These are phyloP conservation scores for Pantelozetes paolii DNA, from an alignment of 2,888 invertebrate species.

Conservation along the genomic window DNA sequence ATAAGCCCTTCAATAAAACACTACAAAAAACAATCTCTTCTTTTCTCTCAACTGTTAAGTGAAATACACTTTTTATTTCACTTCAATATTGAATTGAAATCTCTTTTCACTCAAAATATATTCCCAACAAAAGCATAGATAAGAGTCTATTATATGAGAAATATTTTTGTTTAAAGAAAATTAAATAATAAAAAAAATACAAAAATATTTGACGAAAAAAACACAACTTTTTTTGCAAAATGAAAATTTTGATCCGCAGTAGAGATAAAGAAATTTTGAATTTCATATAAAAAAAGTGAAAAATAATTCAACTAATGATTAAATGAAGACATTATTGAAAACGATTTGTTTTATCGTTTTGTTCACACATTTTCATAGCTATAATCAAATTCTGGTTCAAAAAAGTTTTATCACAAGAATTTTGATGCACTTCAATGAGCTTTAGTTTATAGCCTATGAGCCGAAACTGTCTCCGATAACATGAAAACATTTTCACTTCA, in stretches of 20 bases:
- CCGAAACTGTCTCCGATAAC: conserved; percentile 1
- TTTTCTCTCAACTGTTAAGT: not conserved
- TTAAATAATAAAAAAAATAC: too few relatives aligned
- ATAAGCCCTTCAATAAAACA: conserved; percentile 26
- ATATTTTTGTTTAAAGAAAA: too few relatives aligned
- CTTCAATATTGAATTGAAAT: not conserved
- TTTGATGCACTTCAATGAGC: conserved; percentile 30
- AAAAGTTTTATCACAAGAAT: conserved; percentile 23
- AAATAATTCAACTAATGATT: conserved; percentile 6
- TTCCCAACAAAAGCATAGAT: too few relatives aligned
- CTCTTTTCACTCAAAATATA: too few relatives aligned
- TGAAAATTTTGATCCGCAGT: too few relatives aligned
- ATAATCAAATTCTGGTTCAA: conserved; percentile 11
- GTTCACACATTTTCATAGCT: conserved; percentile 25
- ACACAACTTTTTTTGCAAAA: too few relatives aligned
- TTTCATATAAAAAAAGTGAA: not conserved
- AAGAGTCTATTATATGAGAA: too few relatives aligned
- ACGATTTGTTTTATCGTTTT: conserved; percentile 35
- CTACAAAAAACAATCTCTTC: not conserved
- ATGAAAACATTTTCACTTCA: not conserved
- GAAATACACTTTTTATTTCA: conserved; percentile 4
- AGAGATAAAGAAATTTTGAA: not conserved
- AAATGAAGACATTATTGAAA: conserved; percentile 7
- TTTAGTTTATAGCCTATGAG: conserved; percentile 24
- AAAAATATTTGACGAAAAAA: too few relatives aligned